These are phyloP conservation scores for Drosophila recens DNA, from an alignment of 2,888 invertebrate genomes.

Conservation along the genomic window DNA sequence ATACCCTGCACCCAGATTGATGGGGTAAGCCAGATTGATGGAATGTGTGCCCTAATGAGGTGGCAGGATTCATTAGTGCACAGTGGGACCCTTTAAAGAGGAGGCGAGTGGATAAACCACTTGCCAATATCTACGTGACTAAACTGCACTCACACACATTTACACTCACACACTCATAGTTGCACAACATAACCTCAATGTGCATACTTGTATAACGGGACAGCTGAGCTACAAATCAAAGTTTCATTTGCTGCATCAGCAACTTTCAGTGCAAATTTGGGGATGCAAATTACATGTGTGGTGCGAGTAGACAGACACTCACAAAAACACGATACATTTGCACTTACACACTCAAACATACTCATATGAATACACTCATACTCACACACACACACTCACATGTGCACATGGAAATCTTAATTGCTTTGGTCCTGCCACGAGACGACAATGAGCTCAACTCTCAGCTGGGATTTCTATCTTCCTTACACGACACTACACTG, in stretches of 20 bases:
- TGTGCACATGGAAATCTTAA: slow-evolving; percentile 50
- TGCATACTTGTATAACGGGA: slow-evolving; percentile 62
- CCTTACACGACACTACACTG: not conserved
- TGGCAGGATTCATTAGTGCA: slow-evolving; percentile 22
- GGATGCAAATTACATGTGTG: slow-evolving; percentile 67
- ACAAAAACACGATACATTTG: slow-evolving; percentile 16
- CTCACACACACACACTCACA: not conserved
- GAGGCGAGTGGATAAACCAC: slow-evolving; percentile 17
- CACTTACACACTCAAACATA: not conserved
- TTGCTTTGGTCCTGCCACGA: slow-evolving; percentile 55
- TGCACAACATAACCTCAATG: slow-evolving; percentile 61
- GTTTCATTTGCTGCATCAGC: slow-evolving; percentile 72
- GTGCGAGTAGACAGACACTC: slow-evolving; percentile 7
- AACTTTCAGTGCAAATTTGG: slow-evolving; percentile 62
- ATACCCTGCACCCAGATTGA: slow-evolving; percentile 6
- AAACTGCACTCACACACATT: slow-evolving; percentile 31
- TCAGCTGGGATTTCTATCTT: slow-evolving; percentile 13
- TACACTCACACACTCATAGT: slow-evolving; percentile 14
- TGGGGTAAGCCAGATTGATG: not conserved
- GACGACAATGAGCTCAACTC: slow-evolving; percentile 47
- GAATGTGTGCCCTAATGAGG: slow-evolving; percentile 27
- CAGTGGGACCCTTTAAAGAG: slow-evolving; percentile 5
- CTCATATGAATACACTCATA: not conserved
- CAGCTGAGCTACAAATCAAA: slow-evolving; percentile 65
- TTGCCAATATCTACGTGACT: slow-evolving; percentile 58